Evolutionary conservation across 2,797 vertebrate genomes (phyloP).

Genomic region (Pangasius krempfi): DNA sequence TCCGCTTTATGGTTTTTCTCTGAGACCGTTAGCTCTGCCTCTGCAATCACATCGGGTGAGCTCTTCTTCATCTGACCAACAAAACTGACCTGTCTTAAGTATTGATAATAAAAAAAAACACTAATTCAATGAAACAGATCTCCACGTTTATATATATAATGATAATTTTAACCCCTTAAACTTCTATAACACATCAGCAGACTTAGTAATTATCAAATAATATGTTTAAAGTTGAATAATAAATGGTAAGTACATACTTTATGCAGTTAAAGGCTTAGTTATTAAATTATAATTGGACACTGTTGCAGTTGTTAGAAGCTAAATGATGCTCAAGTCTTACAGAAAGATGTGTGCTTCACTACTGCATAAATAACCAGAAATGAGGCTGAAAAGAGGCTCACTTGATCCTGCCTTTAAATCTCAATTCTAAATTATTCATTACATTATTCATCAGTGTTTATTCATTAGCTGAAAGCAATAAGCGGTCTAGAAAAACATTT

Average conservation of each 20-base stretch:
- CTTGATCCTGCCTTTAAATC: neutral
- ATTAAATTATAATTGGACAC: neutral
- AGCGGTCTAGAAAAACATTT: neutral
- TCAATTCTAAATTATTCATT: neutral
- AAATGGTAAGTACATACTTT: neutral
- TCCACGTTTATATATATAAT: neutral
- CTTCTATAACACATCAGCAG: neutral
- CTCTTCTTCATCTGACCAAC: slow-evolving; percentile 64
- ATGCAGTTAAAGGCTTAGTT: neutral
- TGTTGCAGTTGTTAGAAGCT: neutral
- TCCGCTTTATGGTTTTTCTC: slow-evolving; percentile 50
- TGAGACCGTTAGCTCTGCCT: slow-evolving; percentile 60
- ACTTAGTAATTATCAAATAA: neutral
- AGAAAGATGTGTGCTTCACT: neutral
- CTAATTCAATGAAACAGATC: neutral
- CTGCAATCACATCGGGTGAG: slow-evolving; percentile 66
- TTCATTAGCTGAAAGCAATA: neutral
- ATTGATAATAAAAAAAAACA: slow-evolving; percentile 52
- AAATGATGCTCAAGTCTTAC: neutral
- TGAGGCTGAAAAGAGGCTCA: neutral
- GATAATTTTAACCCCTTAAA: neutral
- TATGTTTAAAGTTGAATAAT: neutral
- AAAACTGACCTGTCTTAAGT: slow-evolving; percentile 71
- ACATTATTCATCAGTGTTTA: neutral
- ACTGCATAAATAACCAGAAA: neutral